Conservation (phyloP, 2,888 invertebrate genomes). For the Galeruca laticollis region DNA sequence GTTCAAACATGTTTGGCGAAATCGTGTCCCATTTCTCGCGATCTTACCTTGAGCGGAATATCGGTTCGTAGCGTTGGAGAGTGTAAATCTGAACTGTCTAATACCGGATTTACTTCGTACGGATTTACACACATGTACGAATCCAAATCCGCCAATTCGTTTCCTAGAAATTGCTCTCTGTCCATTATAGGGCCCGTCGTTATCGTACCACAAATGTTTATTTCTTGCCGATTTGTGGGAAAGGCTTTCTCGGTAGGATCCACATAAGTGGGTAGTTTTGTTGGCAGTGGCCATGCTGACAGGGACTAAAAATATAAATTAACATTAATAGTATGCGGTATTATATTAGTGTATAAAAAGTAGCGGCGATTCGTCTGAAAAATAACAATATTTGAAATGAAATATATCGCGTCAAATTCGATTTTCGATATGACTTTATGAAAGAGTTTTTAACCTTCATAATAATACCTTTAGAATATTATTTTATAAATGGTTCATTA, state of each 20-base stretch:
- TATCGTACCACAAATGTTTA: slow-evolving; percentile 28
- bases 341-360: neutral
- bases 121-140: slow-evolving; percentile 58
- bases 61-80: slow-evolving; percentile 30
- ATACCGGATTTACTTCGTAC: slow-evolving; percentile 56
- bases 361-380: neutral
- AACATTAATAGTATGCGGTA: neutral
- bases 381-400: slow-evolving; percentile 18
- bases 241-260: slow-evolving; percentile 67
- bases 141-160: slow-evolving; percentile 52
- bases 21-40: neutral
- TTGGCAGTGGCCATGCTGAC: slow-evolving; percentile 59
- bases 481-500: too few species aligned
- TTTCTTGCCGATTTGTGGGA: slow-evolving; percentile 24
- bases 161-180: slow-evolving; percentile 43
- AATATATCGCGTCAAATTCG: too few species aligned
- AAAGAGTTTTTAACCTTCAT: too few species aligned
- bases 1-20: neutral
- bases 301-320: slow-evolving; percentile 54
- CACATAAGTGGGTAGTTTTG: slow-evolving; percentile 62
- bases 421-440: too few species aligned
- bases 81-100: slow-evolving; percentile 26
- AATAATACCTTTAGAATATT: too few species aligned
- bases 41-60: slow-evolving; percentile 40
- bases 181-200: slow-evolving; percentile 36